Evolutionary conservation across 2,113 vertebrate species (phyloP).

Genomic region (Leucoraja erinaceus): DNA sequence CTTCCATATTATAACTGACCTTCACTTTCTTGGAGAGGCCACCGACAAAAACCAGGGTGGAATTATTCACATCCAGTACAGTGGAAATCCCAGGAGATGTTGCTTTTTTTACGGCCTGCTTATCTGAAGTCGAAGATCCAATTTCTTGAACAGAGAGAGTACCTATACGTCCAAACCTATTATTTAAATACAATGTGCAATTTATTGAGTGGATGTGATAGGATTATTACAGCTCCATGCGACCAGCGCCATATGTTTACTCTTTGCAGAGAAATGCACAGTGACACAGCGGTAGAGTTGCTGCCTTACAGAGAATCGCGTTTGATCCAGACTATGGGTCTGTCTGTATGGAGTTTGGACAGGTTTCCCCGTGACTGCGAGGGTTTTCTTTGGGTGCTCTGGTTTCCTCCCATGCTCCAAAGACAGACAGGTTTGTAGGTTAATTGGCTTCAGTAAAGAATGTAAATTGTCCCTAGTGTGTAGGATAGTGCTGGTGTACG

Average conservation of each 20-base stretch:
- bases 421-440: too few species aligned
- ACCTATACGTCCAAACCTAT: slow-evolving; percentile 73
- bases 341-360: too few species aligned
- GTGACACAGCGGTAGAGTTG: too few species aligned
- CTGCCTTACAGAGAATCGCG: too few species aligned
- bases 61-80: slow-evolving; percentile 70
- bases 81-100: slow-evolving; percentile 63
- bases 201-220: background rate
- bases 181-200: background rate
- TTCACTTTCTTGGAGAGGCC: slow-evolving; percentile 72
- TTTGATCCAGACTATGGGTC: too few species aligned
- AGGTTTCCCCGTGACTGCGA: too few species aligned
- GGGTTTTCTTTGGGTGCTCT: too few species aligned
- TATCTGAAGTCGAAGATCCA: slow-evolving; percentile 48
- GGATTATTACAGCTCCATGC: background rate
- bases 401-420: too few species aligned
- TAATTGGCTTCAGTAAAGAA: too few species aligned
- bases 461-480: too few species aligned
- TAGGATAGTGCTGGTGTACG: too few species aligned
- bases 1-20: slow-evolving; percentile 53
- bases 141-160: slow-evolving; percentile 74
- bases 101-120: slow-evolving; percentile 54
- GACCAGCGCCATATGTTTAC: background rate
- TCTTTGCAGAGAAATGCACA: background rate
- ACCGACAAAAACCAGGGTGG: slow-evolving; percentile 72